Conservation (phyloP, 2,888 invertebrate genomes). For the Cinara cedri region DNA sequence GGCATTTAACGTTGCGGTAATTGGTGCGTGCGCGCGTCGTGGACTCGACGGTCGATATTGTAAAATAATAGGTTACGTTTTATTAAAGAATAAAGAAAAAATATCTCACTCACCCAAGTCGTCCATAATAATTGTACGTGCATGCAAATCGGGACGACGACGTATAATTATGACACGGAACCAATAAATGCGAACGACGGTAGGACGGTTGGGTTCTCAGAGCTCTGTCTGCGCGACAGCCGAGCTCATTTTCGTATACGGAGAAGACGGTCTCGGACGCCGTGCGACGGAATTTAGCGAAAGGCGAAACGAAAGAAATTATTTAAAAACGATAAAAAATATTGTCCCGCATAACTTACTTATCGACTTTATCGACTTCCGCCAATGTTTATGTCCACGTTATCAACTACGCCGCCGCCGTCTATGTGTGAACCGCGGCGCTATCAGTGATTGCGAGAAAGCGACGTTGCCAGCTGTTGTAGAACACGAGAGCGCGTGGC, state of each 20-base stretch:
- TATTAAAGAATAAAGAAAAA: too few relatives aligned
- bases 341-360: too few relatives aligned
- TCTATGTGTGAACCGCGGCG: not conserved
- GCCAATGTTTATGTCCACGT: slow-evolving; percentile 36
- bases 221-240: not conserved
- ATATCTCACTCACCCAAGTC: not conserved
- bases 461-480: slow-evolving; percentile 33
- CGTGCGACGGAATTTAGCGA: too few relatives aligned
- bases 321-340: too few relatives aligned
- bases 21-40: too few relatives aligned
- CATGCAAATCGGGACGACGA: not conserved
- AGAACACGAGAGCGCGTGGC: not conserved
- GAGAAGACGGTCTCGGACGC: not conserved
- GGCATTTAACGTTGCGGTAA: too few relatives aligned
- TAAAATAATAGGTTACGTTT: too few relatives aligned
- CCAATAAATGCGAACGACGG: too few relatives aligned
- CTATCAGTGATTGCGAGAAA: slow-evolving; percentile 30
- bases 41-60: too few relatives aligned
- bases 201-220: too few relatives aligned
- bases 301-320: too few relatives aligned
- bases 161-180: too few relatives aligned
- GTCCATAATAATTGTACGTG: not conserved
- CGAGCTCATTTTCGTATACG: not conserved
- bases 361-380: not conserved
- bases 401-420: slow-evolving; percentile 3